A percentile compares a stretch with the other conserved stretches of the same genome.
Evolutionary conservation across 2,113 vertebrate genomes (phyloP).

Genomic region (Misgurnus mizolepis): DNA sequence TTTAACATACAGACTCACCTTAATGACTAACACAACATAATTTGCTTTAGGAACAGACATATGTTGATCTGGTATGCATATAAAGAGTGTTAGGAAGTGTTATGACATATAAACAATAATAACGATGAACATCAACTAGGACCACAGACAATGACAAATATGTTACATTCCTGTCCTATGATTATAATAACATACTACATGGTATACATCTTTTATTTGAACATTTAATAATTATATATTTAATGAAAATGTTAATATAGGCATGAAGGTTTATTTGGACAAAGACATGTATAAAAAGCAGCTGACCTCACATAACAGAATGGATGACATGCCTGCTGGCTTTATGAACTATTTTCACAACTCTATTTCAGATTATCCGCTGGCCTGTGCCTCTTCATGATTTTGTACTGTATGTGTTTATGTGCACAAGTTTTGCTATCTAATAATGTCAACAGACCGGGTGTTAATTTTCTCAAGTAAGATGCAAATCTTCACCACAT

Average conservation of each 20-base stretch:
- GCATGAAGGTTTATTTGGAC: background rate
- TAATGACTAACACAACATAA: background rate
- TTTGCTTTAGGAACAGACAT: background rate
- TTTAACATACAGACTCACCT: background rate
- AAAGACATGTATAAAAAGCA: conserved; percentile 32
- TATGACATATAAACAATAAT: no score
- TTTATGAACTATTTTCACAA: conserved; percentile 51
- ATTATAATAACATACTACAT: no score
- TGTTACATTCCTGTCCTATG: no score
- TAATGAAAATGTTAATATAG: no score
- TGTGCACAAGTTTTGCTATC: background rate
- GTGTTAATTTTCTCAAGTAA: no score
- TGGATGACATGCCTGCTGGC: conserved; percentile 49
- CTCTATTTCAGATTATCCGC: conserved; percentile 54
- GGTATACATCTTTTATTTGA: no score
- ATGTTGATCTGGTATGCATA: background rate
- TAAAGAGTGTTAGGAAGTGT: no score
- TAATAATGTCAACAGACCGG: no score
- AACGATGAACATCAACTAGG: no score
- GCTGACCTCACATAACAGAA: conserved; percentile 35
- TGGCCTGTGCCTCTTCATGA: conserved; percentile 17
- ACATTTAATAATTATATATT: no score
- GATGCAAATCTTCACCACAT: no score
- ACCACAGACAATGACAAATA: no score
- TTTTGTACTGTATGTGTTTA: background rate